Percentiles rank a stretch among this genome's conserved stretches.
phyloP scores from a whole-genome alignment of 2,888 invertebrate genomes.

The Micropterix aruncella region DNA sequence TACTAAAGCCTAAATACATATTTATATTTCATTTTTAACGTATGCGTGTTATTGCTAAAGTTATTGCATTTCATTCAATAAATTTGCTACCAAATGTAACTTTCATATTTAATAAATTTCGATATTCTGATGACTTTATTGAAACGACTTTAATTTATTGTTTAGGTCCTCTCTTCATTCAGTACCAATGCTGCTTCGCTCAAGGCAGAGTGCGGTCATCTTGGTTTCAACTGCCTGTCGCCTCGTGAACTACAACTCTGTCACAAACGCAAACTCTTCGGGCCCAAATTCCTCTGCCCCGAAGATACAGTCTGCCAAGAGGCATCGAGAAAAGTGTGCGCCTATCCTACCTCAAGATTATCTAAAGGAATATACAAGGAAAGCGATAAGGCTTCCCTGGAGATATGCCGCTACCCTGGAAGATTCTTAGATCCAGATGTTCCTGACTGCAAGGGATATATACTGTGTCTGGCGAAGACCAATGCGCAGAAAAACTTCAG shows the following conservation, averaged over 20 bases:
- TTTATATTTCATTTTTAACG: too few relatives aligned
- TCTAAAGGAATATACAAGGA: slow-evolving; percentile 22
- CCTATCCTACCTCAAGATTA: slow-evolving; percentile 21
- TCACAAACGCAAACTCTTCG: slow-evolving; percentile 22
- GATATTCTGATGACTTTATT: too few relatives aligned
- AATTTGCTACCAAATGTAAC: too few relatives aligned
- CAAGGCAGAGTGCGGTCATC: slow-evolving; percentile 24
- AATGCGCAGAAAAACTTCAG: slow-evolving; percentile 32
- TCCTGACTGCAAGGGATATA: slow-evolving; percentile 32
- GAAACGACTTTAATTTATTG: too few relatives aligned
- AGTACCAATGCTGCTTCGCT: too few relatives aligned
- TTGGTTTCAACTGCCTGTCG: slow-evolving; percentile 28
- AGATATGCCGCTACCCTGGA: slow-evolving; percentile 1
- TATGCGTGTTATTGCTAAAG: too few relatives aligned
- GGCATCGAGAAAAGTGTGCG: slow-evolving; percentile 30
- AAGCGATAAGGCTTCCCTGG: slow-evolving; percentile 24
- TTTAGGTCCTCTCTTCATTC: too few relatives aligned
- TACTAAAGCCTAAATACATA: too few relatives aligned
- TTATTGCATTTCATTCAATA: too few relatives aligned
- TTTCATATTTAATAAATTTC: too few relatives aligned
- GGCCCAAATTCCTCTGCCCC: slow-evolving; percentile 29
- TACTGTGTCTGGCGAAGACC: slow-evolving; percentile 30
- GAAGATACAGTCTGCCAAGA: slow-evolving; percentile 28
- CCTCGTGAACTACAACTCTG: slow-evolving; percentile 24
- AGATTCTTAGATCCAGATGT: slow-evolving; percentile 21